These are phyloP conservation scores for Helleia helle DNA, from an alignment of 2,888 invertebrate species.

Conservation along the genomic window DNA sequence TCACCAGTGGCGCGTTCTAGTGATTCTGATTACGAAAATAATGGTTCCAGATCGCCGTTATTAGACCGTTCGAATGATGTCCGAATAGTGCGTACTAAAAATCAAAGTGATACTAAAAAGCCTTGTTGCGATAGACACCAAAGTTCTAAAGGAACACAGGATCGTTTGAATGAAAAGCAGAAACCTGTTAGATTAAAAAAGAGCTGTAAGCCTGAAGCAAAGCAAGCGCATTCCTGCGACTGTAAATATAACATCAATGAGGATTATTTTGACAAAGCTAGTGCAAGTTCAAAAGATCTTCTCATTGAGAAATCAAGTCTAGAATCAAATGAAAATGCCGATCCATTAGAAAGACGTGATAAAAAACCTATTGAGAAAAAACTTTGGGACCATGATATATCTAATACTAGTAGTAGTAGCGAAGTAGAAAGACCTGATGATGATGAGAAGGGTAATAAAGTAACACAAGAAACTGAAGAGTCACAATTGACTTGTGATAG, in stretches of 20 bases:
- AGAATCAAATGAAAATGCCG: slow-evolving; percentile 65
- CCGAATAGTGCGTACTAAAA: slow-evolving; percentile 53
- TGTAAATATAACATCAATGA: slow-evolving; percentile 43
- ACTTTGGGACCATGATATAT: slow-evolving; percentile 70
- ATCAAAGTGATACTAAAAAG: slow-evolving; percentile 48
- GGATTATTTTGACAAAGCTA: slow-evolving; percentile 76
- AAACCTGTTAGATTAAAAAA: slow-evolving; percentile 64
- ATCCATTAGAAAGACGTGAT: slow-evolving; percentile 36
- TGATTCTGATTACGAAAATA: slow-evolving; percentile 80
- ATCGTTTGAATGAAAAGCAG: slow-evolving; percentile 47
- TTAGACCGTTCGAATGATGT: slow-evolving; percentile 68
- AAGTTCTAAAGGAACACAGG: slow-evolving; percentile 35
- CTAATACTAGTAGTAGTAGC: slow-evolving; percentile 75
- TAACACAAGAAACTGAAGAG: slow-evolving; percentile 44
- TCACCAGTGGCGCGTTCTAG: slow-evolving; percentile 64
- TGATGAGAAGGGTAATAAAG: slow-evolving; percentile 32
- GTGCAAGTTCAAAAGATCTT: slow-evolving; percentile 82
- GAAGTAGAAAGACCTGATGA: slow-evolving; percentile 52
- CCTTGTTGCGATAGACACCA: slow-evolving; percentile 50
- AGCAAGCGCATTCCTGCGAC: slow-evolving; percentile 38
- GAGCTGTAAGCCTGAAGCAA: slow-evolving; percentile 41
- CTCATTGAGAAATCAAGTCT: slow-evolving; percentile 74
- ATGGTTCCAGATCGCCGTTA: slow-evolving; percentile 80
- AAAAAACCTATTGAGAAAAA: slow-evolving; percentile 46
- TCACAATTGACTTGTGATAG: slow-evolving; percentile 47